These are phyloP conservation scores for Sphaeramia orbicularis DNA, from an alignment of 2,797 vertebrate species.

Conservation along the genomic window DNA sequence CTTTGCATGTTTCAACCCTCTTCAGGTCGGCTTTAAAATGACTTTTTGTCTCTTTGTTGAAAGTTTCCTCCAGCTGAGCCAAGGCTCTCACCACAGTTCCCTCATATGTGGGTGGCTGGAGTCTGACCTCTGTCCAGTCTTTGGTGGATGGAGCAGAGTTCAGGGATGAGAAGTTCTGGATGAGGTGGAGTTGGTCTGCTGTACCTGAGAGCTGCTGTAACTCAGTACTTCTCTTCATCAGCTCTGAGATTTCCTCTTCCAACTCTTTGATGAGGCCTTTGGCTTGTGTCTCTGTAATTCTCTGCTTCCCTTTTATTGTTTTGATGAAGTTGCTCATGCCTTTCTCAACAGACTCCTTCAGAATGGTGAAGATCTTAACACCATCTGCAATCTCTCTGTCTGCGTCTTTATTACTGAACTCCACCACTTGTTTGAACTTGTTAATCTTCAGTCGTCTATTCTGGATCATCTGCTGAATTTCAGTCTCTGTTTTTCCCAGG, in stretches of 20 bases:
- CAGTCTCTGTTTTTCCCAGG: background rate
- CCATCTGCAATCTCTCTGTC: conserved; percentile 6
- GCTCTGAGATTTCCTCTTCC: conserved; percentile 34
- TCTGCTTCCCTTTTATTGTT: conserved; percentile 9
- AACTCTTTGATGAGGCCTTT: conserved; percentile 30
- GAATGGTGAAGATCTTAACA: conserved; percentile 11
- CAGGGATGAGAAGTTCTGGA: background rate
- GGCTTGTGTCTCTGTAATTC: conserved; percentile 3
- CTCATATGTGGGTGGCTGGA: background rate
- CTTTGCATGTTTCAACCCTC: conserved; percentile 9
- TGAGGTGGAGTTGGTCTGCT: conserved; percentile 1
- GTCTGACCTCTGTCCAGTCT: conserved; percentile 10
- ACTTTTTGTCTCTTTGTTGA: background rate
- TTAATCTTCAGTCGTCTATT: conserved; percentile 10
- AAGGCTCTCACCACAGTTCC: conserved; percentile 9
- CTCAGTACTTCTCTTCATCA: conserved; percentile 10
- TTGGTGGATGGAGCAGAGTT: conserved; percentile 3
- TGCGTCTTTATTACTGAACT: conserved; percentile 15
- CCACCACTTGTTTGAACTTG: conserved; percentile 14
- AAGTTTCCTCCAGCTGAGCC: conserved; percentile 5
- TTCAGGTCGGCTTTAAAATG: conserved; percentile 9
- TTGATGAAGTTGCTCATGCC: conserved; percentile 9
- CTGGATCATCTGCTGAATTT: conserved; percentile 33
- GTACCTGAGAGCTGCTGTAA: background rate
- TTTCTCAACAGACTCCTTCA: conserved; percentile 20